Evolutionary conservation across 2,113 vertebrate genomes (phyloP).

Genomic region (Marmota flaviventris): DNA sequence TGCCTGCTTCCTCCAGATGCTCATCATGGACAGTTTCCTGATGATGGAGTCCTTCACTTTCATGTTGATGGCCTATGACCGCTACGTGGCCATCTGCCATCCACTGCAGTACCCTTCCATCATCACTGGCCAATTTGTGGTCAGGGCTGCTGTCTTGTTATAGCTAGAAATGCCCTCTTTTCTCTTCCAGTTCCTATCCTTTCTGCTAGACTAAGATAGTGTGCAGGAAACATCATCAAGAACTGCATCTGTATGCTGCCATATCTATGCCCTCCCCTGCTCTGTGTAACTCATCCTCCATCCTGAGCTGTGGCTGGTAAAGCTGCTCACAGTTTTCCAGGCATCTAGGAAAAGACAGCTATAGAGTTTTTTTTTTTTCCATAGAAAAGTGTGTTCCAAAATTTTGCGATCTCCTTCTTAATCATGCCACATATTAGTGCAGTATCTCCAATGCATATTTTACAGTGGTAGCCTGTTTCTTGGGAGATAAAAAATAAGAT

Average conservation of each 20-base stretch:
- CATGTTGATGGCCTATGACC: slow-evolving; percentile 52
- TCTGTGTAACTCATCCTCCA: background rate
- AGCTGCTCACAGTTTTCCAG: background rate
- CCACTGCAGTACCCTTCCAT: background rate
- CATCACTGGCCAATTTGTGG: slow-evolving; percentile 48
- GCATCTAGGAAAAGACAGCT: background rate
- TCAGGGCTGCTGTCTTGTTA: background rate
- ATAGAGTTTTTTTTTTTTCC: background rate
- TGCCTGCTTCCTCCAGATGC: slow-evolving; percentile 61
- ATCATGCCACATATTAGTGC: background rate
- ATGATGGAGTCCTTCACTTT: slow-evolving; percentile 44
- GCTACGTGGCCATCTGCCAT: slow-evolving; percentile 56
- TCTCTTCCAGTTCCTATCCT: slow-evolving; percentile 26
- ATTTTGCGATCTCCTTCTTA: background rate
- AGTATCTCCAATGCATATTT: background rate
- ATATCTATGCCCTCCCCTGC: background rate
- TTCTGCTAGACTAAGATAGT: slow-evolving; percentile 25
- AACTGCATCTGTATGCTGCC: slow-evolving; percentile 43
- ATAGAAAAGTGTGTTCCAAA: background rate
- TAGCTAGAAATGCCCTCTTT: background rate
- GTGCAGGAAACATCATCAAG: slow-evolving; percentile 50
- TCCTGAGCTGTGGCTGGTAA: background rate
- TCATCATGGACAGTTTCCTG: slow-evolving; percentile 48
- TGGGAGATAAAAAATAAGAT: background rate
- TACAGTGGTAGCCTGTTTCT: background rate